Conservation (phyloP, 2,888 invertebrate genomes). For the Melanostoma mellinum region DNA sequence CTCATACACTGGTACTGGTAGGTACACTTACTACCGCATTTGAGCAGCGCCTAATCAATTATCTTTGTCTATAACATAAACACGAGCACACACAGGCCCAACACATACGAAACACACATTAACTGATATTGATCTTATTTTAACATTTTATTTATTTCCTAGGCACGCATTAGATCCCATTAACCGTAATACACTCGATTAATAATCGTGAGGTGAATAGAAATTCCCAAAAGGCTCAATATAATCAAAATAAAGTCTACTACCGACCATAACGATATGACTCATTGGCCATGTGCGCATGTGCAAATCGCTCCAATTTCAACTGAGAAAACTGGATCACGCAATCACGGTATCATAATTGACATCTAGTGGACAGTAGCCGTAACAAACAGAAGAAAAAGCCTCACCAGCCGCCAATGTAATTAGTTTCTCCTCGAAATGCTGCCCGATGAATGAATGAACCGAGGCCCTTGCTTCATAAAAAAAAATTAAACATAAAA, state of each 20-base stretch:
- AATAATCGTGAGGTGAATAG: constrained; percentile 67
- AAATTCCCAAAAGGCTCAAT: constrained; percentile 48
- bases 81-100: too few species aligned
- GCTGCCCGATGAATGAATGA: constrained; percentile 10
- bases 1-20: not conserved
- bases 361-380: constrained; percentile 71
- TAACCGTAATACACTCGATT: constrained; percentile 69
- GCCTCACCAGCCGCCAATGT: constrained; percentile 39
- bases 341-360: constrained; percentile 67
- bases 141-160: constrained; percentile 66
- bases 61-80: constrained; percentile 44
- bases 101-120: constrained; percentile 27
- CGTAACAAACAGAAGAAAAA: constrained; percentile 35
- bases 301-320: constrained; percentile 36
- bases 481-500: too few species aligned
- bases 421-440: constrained; percentile 62
- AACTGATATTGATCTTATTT: constrained; percentile 62
- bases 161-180: constrained; percentile 72
- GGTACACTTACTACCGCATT: constrained; percentile 22
- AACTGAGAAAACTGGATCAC: constrained; percentile 54
- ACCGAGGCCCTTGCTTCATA: constrained; percentile 12
- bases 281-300: constrained; percentile 66
- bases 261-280: constrained; percentile 32
- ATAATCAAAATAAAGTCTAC: constrained; percentile 33
- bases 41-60: constrained; percentile 58